Percentiles rank a stretch among this genome's conserved stretches.
Evolutionary conservation across 2,888 invertebrate genomes (phyloP).

Genomic region (Drosophila pseudotalamancana): DNA sequence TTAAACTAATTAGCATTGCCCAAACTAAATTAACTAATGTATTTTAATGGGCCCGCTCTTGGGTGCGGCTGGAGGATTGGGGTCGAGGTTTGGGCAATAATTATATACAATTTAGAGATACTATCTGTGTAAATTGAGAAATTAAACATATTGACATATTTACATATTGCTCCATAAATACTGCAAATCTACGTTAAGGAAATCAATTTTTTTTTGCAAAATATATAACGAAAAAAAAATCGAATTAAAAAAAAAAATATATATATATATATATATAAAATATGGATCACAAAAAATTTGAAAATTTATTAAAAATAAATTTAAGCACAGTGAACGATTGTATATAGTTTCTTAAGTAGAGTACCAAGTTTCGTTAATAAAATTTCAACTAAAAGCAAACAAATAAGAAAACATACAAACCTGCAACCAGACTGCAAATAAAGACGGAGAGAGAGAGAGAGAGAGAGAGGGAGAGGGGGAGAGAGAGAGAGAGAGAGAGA

Average conservation of each 20-base stretch:
- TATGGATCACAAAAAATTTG: conserved; percentile 31
- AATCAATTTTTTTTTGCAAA: conserved; percentile 44
- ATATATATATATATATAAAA: conserved; percentile 1
- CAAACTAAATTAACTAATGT: conserved; percentile 29
- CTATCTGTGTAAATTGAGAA: conserved; percentile 42
- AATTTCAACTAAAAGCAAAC: conserved; percentile 60
- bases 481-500: not conserved
- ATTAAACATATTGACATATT: conserved; percentile 47
- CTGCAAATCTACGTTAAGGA: conserved; percentile 31
- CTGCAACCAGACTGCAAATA: conserved; percentile 1
- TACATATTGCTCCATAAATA: conserved; percentile 42
- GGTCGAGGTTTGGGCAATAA: conserved; percentile 31
- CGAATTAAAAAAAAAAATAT: not conserved
- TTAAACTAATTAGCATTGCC: conserved; percentile 78
- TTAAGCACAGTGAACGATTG: conserved; percentile 53
- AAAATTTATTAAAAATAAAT: conserved; percentile 73
- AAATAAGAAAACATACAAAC: not conserved
- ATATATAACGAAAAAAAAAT: not conserved
- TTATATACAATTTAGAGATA: conserved; percentile 28
- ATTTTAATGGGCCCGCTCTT: conserved; percentile 9
- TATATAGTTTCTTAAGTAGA: conserved; percentile 65
- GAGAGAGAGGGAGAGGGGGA: not conserved
- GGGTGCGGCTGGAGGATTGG: not conserved
- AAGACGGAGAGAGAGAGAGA: not conserved
- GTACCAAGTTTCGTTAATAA: conserved; percentile 74